Base-by-base conservation (phyloP, 2,888 invertebrate genomes). In the Drosophila kanekoi region DNA sequence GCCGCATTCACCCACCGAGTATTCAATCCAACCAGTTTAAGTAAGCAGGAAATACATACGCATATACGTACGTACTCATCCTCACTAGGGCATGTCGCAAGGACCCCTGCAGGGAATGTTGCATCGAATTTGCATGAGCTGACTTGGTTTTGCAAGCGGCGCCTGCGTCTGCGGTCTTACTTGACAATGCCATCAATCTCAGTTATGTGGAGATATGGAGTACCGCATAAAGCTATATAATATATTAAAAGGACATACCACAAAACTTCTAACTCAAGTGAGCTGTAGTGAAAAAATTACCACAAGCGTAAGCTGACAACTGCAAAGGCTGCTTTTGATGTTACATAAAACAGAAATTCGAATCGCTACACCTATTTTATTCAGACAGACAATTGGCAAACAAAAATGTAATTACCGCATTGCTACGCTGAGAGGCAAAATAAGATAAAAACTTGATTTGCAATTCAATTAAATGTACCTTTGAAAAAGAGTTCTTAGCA, bases 101-200 rank as follows among this genome's bases (percentile, higher is more conserved):
- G 32, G 16, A 48, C 35, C 41, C 11, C 64, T 62, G 43, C 37
- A 47, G 38, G 35, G 44, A 54, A 37, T 52, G 52, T 37, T 43
- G 35, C 49, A 54, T 32, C 10, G 11, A 28, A 45, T 41, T 51
- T 54, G 51, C 64, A 38, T 49, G 44, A 49, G 11, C 40, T 40
- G 14, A 23, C 14, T 16, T 49, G 41, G 5, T 10, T 16, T 10
- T 18, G 3, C 32, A 28, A 20, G 20, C 20, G 16, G 45, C n/a
- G 41, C 40, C 37, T 70, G 16, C 32, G 4, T n/a, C 44, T 61
- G 53, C 14, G 53, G 23, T 54, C 45, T 28, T 5, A 11, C 14
- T 20, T 41, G 23, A 51, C 44, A 60, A 16, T 60, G 20, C 10
- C 10, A 43, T 45, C 51, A 51, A 62, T 71, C 56, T 52, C n/a